Evolutionary conservation across 2,113 vertebrate species (phyloP).

Genomic region (Phasianus colchicus): DNA sequence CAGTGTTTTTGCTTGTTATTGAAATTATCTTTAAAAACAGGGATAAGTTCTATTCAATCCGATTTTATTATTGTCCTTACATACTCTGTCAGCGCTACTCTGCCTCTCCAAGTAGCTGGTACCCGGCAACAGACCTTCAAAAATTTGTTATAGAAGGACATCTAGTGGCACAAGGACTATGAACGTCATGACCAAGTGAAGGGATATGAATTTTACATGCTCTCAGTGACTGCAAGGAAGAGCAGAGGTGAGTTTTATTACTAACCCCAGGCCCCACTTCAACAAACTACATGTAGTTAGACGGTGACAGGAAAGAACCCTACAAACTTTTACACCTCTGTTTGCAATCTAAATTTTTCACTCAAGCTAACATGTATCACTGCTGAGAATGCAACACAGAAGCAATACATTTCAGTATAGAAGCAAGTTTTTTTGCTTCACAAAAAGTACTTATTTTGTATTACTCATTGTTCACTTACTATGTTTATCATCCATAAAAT

Average conservation of each 20-base stretch:
- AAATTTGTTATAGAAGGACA: constrained; percentile 61
- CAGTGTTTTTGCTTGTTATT: background rate
- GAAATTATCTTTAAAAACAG: background rate
- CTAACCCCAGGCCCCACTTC: background rate
- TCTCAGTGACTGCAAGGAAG: background rate
- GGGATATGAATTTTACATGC: background rate
- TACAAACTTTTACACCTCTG: background rate
- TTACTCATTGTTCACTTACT: background rate
- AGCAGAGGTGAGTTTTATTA: background rate
- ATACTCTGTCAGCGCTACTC: background rate
- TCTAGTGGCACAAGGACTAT: constrained; percentile 43
- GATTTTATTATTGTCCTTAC: background rate
- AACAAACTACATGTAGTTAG: background rate
- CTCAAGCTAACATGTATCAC: background rate
- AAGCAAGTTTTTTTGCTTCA: background rate
- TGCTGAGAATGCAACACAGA: background rate
- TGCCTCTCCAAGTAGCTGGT: rapidly evolving
- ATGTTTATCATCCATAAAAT: background rate
- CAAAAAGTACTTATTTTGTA: background rate
- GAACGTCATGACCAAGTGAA: background rate
- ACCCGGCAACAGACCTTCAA: background rate
- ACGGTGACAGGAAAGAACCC: background rate
- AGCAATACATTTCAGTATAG: background rate
- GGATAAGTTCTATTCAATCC: background rate
- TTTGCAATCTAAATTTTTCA: background rate